Evolutionary conservation across 2,797 vertebrate species (phyloP).

Genomic region (Leptodactylus fallax): DNA sequence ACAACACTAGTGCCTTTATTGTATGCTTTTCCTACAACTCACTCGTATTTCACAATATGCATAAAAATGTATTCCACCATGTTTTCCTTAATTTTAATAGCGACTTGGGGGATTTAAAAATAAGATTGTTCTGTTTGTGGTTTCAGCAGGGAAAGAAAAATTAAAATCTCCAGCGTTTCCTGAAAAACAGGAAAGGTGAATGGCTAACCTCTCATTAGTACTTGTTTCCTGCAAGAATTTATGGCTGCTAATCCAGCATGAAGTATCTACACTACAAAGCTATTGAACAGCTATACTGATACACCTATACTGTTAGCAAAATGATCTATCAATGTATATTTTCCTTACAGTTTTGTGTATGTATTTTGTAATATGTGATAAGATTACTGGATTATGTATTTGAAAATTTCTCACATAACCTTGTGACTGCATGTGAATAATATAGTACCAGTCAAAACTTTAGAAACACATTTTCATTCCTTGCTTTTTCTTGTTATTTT

Average conservation of each 20-base stretch:
- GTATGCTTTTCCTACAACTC: not conserved
- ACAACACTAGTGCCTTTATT: not conserved
- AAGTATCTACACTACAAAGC: not conserved
- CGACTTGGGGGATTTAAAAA: slow-evolving; percentile 22
- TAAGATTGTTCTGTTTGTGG: slow-evolving; percentile 23
- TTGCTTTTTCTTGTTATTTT: too few relatives aligned
- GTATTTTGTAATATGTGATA: too few relatives aligned
- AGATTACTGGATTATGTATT: too few relatives aligned
- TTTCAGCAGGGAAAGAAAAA: slow-evolving; percentile 41
- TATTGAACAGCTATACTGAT: not conserved
- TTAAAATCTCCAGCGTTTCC: slow-evolving; percentile 48
- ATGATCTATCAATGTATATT: too few relatives aligned
- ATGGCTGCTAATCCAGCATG: slow-evolving; percentile 36
- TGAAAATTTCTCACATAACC: too few relatives aligned
- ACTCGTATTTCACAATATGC: not conserved
- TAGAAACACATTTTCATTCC: too few relatives aligned
- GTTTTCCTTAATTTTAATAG: slow-evolving; percentile 35
- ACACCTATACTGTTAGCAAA: not conserved
- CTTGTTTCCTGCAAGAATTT: slow-evolving; percentile 55
- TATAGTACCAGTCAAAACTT: too few relatives aligned
- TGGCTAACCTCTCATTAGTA: slow-evolving; percentile 48
- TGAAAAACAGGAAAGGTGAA: slow-evolving; percentile 62
- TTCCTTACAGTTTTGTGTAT: too few relatives aligned
- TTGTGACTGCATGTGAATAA: too few relatives aligned
- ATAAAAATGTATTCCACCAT: not conserved